These are phyloP conservation scores for Tachyglossus aculeatus DNA, from an alignment of 2,797 vertebrate species.

Conservation along the genomic window DNA sequence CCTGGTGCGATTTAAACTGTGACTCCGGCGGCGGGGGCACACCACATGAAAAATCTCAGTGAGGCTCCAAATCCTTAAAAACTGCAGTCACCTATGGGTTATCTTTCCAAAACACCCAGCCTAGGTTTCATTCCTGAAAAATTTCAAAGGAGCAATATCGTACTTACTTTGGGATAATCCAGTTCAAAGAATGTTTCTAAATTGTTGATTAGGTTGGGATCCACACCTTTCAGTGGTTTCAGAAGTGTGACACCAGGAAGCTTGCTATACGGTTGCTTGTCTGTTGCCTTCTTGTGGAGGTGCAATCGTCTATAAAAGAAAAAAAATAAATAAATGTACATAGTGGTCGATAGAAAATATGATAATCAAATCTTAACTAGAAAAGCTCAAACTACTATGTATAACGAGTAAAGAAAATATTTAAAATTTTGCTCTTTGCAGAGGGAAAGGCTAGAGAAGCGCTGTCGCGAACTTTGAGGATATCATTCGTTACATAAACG, in stretches of 20 bases:
- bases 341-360: neutral
- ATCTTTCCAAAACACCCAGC: too few relatives aligned
- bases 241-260: conserved; percentile 91
- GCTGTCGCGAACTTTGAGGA: neutral
- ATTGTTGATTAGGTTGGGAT: conserved; percentile 94
- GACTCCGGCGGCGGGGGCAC: too few relatives aligned
- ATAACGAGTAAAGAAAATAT: neutral
- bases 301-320: conserved; percentile 82
- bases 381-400: neutral
- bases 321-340: conserved; percentile 1
- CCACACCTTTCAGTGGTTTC: conserved; percentile 93
- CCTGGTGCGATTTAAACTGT: too few relatives aligned
- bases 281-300: conserved; percentile 85
- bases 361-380: neutral
- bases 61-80: too few relatives aligned
- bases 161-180: conserved; percentile 93
- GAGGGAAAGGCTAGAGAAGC: neutral
- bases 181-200: conserved; percentile 97
- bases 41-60: too few relatives aligned
- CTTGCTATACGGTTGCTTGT: conserved; percentile 89
- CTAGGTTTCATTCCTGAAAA: rapidly evolving
- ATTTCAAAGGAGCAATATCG: neutral
- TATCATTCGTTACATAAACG: neutral
- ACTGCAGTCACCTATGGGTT: too few relatives aligned
- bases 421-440: neutral